phyloP scores from a whole-genome alignment of 2,113 vertebrate species.

The Halcyon senegalensis region DNA sequence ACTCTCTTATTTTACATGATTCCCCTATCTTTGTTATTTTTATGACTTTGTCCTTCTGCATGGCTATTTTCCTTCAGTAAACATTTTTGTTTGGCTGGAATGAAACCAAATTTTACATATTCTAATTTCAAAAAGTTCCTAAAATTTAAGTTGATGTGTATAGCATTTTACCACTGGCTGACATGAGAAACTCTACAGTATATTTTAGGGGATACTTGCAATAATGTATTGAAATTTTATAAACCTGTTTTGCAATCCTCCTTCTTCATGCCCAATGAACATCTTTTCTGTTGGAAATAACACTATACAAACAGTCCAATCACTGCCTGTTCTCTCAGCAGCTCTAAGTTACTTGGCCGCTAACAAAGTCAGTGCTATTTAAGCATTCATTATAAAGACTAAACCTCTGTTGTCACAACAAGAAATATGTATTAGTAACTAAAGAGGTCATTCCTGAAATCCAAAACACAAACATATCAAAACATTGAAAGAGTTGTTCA shows the following conservation, averaged over 20 bases:
- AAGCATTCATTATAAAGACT: not conserved
- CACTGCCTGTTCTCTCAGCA: not conserved
- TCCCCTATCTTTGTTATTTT: not conserved
- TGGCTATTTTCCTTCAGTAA: not conserved
- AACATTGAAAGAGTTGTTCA: not conserved
- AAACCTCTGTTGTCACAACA: not conserved
- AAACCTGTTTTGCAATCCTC: not conserved
- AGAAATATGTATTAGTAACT: not conserved
- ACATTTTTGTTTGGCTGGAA: not conserved
- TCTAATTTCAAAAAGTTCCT: not conserved
- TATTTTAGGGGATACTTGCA: not conserved
- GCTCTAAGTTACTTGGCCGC: not conserved
- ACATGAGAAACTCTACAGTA: not conserved
- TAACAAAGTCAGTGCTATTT: not conserved
- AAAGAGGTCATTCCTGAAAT: not conserved
- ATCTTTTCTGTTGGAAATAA: not conserved
- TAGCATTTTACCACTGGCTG: not conserved
- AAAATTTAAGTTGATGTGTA: not conserved
- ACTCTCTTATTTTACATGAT: not conserved
- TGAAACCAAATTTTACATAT: not conserved
- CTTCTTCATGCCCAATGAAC: not conserved
- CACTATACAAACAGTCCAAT: not conserved
- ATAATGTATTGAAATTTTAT: not conserved
- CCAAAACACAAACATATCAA: not conserved
- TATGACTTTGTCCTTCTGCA: not conserved